Percentiles rank a stretch among this genome's conserved stretches.
Conservation (phyloP, 2,888 invertebrate genomes). For the Platycheirus albimanus region DNA sequence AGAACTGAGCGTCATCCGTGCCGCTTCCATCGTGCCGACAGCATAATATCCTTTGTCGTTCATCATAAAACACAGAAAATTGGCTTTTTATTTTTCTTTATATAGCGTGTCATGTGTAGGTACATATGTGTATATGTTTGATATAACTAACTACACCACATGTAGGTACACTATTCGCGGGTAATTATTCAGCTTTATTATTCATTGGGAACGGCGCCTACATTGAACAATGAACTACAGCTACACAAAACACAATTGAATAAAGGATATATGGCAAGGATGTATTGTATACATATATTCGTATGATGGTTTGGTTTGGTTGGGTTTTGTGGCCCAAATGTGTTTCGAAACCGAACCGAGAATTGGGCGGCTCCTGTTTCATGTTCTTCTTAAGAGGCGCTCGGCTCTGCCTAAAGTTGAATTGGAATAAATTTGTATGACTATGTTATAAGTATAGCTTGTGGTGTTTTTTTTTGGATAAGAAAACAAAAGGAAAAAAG, state of each 20-base stretch:
- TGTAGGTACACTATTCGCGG: constrained; percentile 43
- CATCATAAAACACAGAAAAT: constrained; percentile 51
- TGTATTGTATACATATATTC: no score
- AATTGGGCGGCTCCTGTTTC: constrained; percentile 62
- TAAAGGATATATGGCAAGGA: constrained; percentile 66
- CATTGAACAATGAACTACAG: constrained; percentile 59
- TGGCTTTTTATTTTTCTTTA: constrained; percentile 5
- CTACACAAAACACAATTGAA: constrained; percentile 58
- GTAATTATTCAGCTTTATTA: constrained; percentile 71
- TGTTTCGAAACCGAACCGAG: constrained; percentile 56
- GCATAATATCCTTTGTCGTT: constrained; percentile 65
- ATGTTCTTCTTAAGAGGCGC: constrained; percentile 41
- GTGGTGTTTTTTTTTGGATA: constrained; percentile 42
- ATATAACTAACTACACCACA: constrained; percentile 27
- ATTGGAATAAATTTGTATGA: constrained; percentile 54
- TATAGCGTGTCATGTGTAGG: not conserved
- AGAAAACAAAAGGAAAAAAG: constrained; percentile 12
- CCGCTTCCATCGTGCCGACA: not conserved
- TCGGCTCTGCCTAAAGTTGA: constrained; percentile 23
- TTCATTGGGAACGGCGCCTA: constrained; percentile 63
- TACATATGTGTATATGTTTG: not conserved
- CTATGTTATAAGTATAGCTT: constrained; percentile 39
- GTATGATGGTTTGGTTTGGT: constrained; percentile 4
- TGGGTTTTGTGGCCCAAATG: constrained; percentile 44
- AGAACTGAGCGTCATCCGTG: constrained; percentile 34